These are phyloP conservation scores for Sesia bembeciformis DNA, from an alignment of 2,888 invertebrate species.

Conservation along the genomic window DNA sequence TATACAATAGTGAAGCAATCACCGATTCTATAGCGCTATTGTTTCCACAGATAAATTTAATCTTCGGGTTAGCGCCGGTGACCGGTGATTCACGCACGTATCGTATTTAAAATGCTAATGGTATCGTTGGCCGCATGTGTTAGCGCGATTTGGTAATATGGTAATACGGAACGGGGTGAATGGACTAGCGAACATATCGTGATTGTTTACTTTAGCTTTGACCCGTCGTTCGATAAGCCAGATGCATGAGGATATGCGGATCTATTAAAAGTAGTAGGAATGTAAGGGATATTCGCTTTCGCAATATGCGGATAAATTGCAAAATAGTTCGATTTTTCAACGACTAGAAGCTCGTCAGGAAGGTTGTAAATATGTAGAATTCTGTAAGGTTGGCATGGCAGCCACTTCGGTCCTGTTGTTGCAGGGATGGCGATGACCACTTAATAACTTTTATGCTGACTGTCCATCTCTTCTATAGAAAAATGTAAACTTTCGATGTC, in stretches of 20 bases:
- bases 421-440: too few relatives aligned
- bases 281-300: too few relatives aligned
- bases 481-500: too few relatives aligned
- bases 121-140: slow-evolving; percentile 12
- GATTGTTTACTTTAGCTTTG: slow-evolving; percentile 58
- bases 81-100: slow-evolving; percentile 13
- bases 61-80: neutral
- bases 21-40: neutral
- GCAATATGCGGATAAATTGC: too few relatives aligned
- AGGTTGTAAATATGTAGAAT: too few relatives aligned
- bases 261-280: slow-evolving; percentile 16
- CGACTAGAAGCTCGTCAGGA: too few relatives aligned
- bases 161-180: slow-evolving; percentile 25
- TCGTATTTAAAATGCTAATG: slow-evolving; percentile 22
- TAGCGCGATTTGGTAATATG: slow-evolving; percentile 19
- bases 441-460: too few relatives aligned
- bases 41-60: neutral
- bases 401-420: too few relatives aligned
- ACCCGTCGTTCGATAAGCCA: slow-evolving; percentile 25
- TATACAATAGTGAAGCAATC: too few relatives aligned
- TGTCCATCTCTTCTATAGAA: too few relatives aligned
- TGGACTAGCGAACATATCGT: slow-evolving; percentile 50
- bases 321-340: too few relatives aligned
- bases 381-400: too few relatives aligned
- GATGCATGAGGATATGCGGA: slow-evolving; percentile 35